Base-by-base conservation (phyloP, 37 sponge, comb jelly and placozoan species). In the Spongia lamella region DNA sequence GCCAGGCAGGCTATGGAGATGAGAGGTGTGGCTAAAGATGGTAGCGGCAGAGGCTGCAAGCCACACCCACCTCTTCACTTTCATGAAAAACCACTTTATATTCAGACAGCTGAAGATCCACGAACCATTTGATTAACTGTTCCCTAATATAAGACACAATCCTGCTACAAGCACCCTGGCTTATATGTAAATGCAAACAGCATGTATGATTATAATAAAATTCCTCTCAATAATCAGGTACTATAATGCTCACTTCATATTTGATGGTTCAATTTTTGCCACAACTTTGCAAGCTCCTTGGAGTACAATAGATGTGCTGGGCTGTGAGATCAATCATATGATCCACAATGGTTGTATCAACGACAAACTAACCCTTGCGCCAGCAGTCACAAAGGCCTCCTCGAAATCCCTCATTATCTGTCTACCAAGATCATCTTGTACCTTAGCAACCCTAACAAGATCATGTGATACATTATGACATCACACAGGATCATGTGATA, bases 341-440 rank as follows among this genome's bases (percentile, higher is more conserved):
- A 34, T 34, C 33, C 33, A 2, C 2, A 43, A 43, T 9, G 9
- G 47, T 43, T 43, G 24, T 27, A 1, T 17, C 26, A 9, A 16
- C 6, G 26, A 77, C 49, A 43, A 63, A 53, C 83, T 77, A 61
- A 93, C 90, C 37, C 73, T 57, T 37, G 82, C 67, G 61, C 90
- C 94, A 49, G 61, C 83, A 9, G 83, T 86, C 9, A 88, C 82
- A 37, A 88, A 88, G 3, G 88, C 82, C 33, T 83, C 83, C 60
- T 86, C 84, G 83, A 96, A 92, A 56, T 96, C 96, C 33, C 70
- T 84, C 61, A 77, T 89, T 1, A 98, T 98, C 68, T 98, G 99
- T 52, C 82, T 73, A 3, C 81, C 84, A 1, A 98, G 71, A 30
- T 94, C 89, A 35, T 79, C 64, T 58, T 89, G 92, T 1, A 94